A percentile compares a stretch with the other conserved stretches of the same genome.
Conservation (phyloP, 2,797 vertebrate genomes). For the Enteromius paludinosus region DNA sequence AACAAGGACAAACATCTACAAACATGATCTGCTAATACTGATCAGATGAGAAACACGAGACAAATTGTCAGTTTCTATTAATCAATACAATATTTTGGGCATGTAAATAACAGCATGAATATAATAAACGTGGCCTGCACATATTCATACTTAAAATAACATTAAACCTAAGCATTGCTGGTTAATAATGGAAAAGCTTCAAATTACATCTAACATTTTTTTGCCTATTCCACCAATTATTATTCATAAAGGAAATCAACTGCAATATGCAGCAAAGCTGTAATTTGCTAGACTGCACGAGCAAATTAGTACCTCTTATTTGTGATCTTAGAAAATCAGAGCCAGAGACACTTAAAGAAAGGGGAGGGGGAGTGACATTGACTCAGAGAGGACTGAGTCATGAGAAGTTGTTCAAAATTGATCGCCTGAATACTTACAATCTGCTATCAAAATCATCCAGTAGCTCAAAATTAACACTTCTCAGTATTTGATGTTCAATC, state of each 20-base stretch:
- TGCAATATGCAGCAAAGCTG: neutral
- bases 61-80: too few species aligned
- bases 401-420: neutral
- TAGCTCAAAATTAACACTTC: slow-evolving; percentile 3
- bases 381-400: slow-evolving; percentile 22
- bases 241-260: slow-evolving; percentile 2
- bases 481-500: neutral
- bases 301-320: slow-evolving; percentile 1
- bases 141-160: neutral
- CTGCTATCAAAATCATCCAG: slow-evolving; percentile 24
- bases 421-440: slow-evolving; percentile 18
- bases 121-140: neutral
- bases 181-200: neutral
- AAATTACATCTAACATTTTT: neutral
- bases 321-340: slow-evolving; percentile 14
- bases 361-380: slow-evolving; percentile 24
- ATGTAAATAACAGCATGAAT: neutral
- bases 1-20: neutral
- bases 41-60: neutral
- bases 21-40: neutral
- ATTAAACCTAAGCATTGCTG: neutral
- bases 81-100: neutral
- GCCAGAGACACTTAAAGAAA: slow-evolving; percentile 23
- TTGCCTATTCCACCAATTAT: neutral
- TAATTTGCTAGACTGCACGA: slow-evolving; percentile 14